phyloP scores from a whole-genome alignment of 2,113 vertebrate genomes.

The Zapus hudsonius region DNA sequence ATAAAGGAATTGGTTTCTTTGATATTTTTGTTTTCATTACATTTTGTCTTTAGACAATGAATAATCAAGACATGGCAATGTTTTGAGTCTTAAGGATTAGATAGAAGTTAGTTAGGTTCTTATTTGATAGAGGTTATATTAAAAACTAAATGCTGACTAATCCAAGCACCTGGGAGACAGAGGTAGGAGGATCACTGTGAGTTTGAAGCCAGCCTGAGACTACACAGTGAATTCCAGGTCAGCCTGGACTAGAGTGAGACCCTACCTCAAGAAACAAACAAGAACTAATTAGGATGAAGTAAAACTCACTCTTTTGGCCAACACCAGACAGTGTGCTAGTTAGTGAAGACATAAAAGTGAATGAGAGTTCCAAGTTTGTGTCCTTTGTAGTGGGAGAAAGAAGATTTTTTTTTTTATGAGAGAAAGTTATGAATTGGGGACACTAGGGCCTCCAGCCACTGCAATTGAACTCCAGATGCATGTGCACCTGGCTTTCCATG shows the following conservation, averaged over 20 bases:
- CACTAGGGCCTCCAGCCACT: too few relatives aligned
- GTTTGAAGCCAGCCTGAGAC: too few relatives aligned
- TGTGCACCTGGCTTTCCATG: too few relatives aligned
- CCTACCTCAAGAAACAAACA: too few relatives aligned
- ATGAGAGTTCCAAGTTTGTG: background rate
- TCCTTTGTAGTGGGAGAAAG: background rate
- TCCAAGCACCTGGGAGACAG: too few relatives aligned
- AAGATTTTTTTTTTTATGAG: too few relatives aligned
- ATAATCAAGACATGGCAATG: slow-evolving; percentile 4
- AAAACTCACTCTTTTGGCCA: slow-evolving; percentile 13
- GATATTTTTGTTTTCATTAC: slow-evolving; percentile 42
- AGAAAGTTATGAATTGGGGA: too few relatives aligned
- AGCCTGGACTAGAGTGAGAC: too few relatives aligned
- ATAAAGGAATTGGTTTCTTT: slow-evolving; percentile 35
- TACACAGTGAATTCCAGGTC: too few relatives aligned
- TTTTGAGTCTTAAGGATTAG: slow-evolving; percentile 34
- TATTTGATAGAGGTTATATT: slow-evolving; percentile 39
- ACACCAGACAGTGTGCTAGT: background rate
- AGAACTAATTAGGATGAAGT: background rate
- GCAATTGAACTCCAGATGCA: too few relatives aligned
- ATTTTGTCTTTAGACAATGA: slow-evolving; percentile 25
- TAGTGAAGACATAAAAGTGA: background rate
- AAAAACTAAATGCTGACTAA: slow-evolving; percentile 24
- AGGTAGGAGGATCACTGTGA: too few relatives aligned
- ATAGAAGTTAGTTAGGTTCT: background rate